Conservation (phyloP, 2,797 vertebrate species). For the Prionace glauca region DNA sequence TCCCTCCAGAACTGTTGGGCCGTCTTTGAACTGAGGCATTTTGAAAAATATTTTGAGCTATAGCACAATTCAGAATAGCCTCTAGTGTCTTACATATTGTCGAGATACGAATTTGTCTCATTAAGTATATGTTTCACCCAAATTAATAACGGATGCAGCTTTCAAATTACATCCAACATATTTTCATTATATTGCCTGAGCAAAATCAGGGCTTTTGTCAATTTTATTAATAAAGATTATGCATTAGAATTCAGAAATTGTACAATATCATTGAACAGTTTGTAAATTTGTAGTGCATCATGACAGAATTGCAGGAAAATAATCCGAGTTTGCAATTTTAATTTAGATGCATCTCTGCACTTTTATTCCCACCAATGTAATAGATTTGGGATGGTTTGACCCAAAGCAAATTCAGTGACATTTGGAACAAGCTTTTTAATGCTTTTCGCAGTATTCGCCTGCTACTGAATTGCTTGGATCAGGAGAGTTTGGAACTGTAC, state of each 20-base stretch:
- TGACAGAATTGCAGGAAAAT: not conserved
- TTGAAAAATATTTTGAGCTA: not conserved
- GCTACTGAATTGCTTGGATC: not conserved
- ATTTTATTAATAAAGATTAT: not conserved
- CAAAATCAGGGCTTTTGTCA: not conserved
- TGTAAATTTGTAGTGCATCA: not conserved
- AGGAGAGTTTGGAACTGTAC: not conserved
- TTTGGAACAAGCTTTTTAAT: not conserved
- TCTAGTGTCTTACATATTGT: not conserved
- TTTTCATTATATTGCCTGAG: not conserved
- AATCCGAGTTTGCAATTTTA: not conserved
- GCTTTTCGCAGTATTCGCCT: not conserved
- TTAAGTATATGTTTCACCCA: not conserved
- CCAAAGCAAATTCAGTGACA: not conserved
- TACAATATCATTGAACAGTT: not conserved
- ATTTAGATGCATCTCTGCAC: not conserved
- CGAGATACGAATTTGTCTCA: not conserved
- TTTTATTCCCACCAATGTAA: not conserved
- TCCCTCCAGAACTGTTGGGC: not conserved
- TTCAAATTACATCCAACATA: not conserved
- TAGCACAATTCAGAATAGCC: not conserved
- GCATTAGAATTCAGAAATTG: not conserved
- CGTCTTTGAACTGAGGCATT: not conserved
- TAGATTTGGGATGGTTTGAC: not conserved
- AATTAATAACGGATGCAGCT: not conserved